Conservation (phyloP, 2,797 vertebrate genomes). For the Knipowitschia caucasica region DNA sequence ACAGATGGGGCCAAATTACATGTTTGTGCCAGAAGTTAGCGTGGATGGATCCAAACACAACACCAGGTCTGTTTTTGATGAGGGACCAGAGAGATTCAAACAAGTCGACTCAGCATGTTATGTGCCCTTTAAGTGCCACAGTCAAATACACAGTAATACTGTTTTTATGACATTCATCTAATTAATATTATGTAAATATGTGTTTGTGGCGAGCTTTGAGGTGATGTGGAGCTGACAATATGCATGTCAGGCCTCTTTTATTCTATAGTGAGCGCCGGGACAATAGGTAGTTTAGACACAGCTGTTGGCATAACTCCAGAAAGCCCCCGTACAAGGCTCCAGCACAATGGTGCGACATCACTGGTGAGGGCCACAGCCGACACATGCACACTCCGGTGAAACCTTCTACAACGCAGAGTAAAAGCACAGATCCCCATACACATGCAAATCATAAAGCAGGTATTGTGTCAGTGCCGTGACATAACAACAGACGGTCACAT, state of each 20-base stretch:
- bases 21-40: too few species aligned
- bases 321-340: constrained; percentile 33
- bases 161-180: constrained; percentile 45
- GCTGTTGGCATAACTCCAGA: constrained; percentile 67
- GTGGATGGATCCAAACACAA: too few species aligned
- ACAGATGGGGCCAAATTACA: too few species aligned
- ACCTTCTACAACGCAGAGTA: constrained; percentile 12
- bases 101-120: too few species aligned
- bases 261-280: constrained; percentile 47
- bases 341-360: constrained; percentile 55
- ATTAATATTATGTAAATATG: constrained; percentile 53
- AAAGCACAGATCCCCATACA: constrained; percentile 45
- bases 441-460: constrained; percentile 40
- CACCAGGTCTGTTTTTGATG: too few species aligned
- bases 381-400: constrained; percentile 21
- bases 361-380: constrained; percentile 27
- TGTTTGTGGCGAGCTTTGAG: constrained; percentile 42
- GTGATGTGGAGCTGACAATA: constrained; percentile 26
- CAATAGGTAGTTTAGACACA: constrained; percentile 63
- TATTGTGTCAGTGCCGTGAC: constrained; percentile 44
- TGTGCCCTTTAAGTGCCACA: constrained; percentile 3
- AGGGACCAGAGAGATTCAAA: too few species aligned
- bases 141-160: constrained; percentile 17
- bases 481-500: constrained; percentile 26
- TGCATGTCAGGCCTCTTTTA: constrained; percentile 31